Evolutionary conservation across 2,797 vertebrate species (phyloP).

Genomic region (Eidolon dupreanum): DNA sequence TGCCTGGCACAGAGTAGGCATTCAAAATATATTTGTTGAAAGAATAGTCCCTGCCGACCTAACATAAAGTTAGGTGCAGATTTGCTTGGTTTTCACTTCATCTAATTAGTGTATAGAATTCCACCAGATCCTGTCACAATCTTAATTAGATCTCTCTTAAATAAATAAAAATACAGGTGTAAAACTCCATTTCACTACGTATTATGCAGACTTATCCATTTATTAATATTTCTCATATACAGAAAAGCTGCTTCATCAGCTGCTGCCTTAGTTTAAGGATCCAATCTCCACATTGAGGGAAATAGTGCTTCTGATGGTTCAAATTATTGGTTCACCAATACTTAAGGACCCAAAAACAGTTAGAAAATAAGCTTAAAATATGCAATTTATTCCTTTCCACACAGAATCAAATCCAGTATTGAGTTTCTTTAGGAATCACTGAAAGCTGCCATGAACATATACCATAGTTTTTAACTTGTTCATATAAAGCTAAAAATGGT

Average conservation of each 20-base stretch:
- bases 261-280: neutral
- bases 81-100: neutral
- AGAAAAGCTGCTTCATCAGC: neutral
- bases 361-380: conserved; percentile 45
- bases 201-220: neutral
- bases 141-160: neutral
- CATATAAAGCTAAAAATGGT: neutral
- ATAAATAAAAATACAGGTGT: neutral
- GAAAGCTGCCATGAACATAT: conserved; percentile 23
- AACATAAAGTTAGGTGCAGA: neutral
- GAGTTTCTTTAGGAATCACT: conserved; percentile 27
- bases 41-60: neutral
- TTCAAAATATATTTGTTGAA: neutral
- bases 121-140: neutral
- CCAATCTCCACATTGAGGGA: neutral
- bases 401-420: neutral
- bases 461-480: neutral
- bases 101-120: neutral
- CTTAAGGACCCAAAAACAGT: neutral
- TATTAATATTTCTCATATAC: neutral
- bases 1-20: neutral
- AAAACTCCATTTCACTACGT: neutral
- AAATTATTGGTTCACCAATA: neutral
- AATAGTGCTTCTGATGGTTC: neutral
- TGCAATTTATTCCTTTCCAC: neutral